phyloP scores from a whole-genome alignment of 2,888 invertebrate species.

The Steinernema carpocapsae region DNA sequence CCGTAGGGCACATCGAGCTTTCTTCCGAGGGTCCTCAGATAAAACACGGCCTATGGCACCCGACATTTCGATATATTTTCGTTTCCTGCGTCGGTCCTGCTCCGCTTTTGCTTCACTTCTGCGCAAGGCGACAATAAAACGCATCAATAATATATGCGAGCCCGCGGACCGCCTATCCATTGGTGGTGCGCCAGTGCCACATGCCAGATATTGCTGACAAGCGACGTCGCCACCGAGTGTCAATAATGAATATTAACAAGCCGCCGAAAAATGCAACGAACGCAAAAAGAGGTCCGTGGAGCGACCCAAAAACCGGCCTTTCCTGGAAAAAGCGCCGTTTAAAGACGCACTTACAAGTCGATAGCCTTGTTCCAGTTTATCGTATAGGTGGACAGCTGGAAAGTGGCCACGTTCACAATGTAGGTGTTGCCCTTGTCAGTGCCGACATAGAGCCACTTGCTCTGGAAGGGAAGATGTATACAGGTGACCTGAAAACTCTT shows the following conservation, averaged over 20 bases:
- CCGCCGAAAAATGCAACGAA: constrained; percentile 1
- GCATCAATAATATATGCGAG: constrained; percentile 24
- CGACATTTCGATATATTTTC: background rate
- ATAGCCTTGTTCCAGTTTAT: constrained; percentile 99
- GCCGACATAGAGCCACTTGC: constrained; percentile 97
- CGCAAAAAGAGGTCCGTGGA: background rate
- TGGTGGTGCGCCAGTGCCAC: background rate
- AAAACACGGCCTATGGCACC: no score
- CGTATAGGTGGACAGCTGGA: constrained; percentile 93
- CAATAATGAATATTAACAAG: constrained; percentile 32
- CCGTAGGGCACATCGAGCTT: no score
- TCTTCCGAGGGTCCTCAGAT: no score
- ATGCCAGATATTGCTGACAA: constrained; percentile 26
- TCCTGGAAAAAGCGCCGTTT: background rate
- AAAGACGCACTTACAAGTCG: constrained; percentile 79
- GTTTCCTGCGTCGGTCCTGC: background rate
- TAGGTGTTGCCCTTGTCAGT: constrained; percentile 95
- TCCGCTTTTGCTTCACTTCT: background rate
- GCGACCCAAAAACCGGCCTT: background rate
- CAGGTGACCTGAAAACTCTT: constrained; percentile 88
- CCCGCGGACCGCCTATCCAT: background rate
- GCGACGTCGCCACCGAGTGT: constrained; percentile 26
- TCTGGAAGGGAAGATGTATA: constrained; percentile 91
- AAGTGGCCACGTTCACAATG: constrained; percentile 92
- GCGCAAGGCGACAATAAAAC: constrained; percentile 29